Evolutionary conservation across 2,113 vertebrate species (phyloP), one percentile per base, ranked within the genome.

Genomic region (Nycticryphes semicollaris): DNA sequence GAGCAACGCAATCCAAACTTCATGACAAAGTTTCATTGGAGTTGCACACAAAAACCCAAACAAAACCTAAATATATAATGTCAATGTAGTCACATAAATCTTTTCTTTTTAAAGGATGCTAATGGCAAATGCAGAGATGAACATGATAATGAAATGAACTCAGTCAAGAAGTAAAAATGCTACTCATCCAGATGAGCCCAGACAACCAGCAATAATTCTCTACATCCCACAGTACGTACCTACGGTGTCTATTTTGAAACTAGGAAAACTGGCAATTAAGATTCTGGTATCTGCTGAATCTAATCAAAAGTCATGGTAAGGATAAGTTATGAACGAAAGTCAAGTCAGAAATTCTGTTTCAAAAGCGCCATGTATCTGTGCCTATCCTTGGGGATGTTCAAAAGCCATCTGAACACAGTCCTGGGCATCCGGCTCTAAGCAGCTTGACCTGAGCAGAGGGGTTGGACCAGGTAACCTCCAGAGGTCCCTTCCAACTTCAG

Each of bases 221-320:
- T 41, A 0, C 2, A 3, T 70, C 63, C 50, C 19, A 31, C 4
- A 84, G 17, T 14, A 56, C 1, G 0, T 22, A 93, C 12, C 47
- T 59, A 15, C 7, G 4, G 5, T 33, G 68, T 37, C 78, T 57
- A 12, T 66, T 67, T 24, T 27, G 62, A 90, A 75, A 35, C 10
- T 20, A 76, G 12, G 10, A 83, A 83, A 94, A 67, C 0, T 17
- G 25, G n/a, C 35, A 77, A 77, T 56, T 73, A 93, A 45, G 35
- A 45, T 50, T 48, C 21, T 51, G 16, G 2, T 59, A 66, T 18
- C 48, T 68, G 28, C 24, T 69, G 80, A 73, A 77, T 62, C 35
- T 85, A 35, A 47, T 24, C 7, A 51, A 57, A 93, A 56, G 41
- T 66, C 24, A 68, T 1, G 2, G 18, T 31, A 91, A 23, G 21